These are phyloP conservation scores for Pardalotus punctatus DNA, from an alignment of 2,113 vertebrate genomes.

Conservation along the genomic window DNA sequence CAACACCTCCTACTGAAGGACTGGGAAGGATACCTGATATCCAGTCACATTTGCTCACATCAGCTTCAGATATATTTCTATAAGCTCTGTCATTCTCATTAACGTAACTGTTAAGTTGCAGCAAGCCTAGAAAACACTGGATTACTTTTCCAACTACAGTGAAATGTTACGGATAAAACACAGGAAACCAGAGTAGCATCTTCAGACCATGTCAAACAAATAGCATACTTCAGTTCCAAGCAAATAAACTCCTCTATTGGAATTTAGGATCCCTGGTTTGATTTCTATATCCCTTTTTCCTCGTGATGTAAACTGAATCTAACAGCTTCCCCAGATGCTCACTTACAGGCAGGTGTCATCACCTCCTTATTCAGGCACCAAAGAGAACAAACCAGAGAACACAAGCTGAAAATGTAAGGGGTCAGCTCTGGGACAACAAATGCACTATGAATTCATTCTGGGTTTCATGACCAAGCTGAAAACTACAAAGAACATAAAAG, in stretches of 20 bases:
- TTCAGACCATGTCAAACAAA: background rate
- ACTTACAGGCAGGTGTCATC: background rate
- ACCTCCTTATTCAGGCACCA: background rate
- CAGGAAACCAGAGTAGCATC: background rate
- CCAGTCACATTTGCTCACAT: background rate
- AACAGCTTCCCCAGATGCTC: background rate
- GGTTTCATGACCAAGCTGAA: background rate
- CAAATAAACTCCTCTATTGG: background rate
- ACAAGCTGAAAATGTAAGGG: background rate
- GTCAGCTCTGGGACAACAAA: background rate
- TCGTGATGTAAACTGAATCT: background rate
- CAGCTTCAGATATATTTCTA: background rate
- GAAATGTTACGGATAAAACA: background rate
- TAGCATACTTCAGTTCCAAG: background rate
- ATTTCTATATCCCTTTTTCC: background rate
- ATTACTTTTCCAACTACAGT: background rate
- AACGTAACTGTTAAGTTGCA: background rate
- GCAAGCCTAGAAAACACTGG: background rate
- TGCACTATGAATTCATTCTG: background rate
- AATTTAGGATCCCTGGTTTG: background rate
- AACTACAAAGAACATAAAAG: background rate
- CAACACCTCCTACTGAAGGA: background rate
- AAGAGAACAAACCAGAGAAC: background rate
- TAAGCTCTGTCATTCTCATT: background rate
- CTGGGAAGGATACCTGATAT: background rate